Base-by-base conservation (phyloP, 35 echinoderm and acorn worm genomes). In the Stichopus chloronotus region DNA sequence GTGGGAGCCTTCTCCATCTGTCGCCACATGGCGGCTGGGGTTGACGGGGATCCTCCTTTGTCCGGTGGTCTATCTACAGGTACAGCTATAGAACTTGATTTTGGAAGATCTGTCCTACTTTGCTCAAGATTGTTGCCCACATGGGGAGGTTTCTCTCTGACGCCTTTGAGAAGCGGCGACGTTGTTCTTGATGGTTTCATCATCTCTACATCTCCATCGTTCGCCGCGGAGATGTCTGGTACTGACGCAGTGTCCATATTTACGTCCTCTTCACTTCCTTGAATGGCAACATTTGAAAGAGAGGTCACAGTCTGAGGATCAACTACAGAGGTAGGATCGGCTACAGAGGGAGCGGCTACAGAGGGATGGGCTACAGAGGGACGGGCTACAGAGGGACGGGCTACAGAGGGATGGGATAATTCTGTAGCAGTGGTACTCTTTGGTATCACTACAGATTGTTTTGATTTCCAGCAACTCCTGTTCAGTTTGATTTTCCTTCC, bases 161-260 rank as follows among this genome's bases (percentile, higher is more conserved):
- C 19, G 6, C 14, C 22, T 20, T n/a, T 14, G 14, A 14, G 8
- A 61, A 4, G 59, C 8, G 8, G 8, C 8, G 59, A 61, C 4
- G 1, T 14, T 61, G 59, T 74, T 74, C 69, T 74, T 74, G 69
- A 74, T 7, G 69, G 69, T 6, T 7, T 72, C 1, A 0, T 74
- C 69, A 74, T 21, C 19, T 74, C 69, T 19, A 7, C 11, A 6
- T 74, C 69, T 5, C 22, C 69, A n/a, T 21, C 6, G 6, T 19
- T 3, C 19, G 4, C 14, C 14, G 22, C 7, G 69, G 69, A 74
- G 22, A 74, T 74, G 13, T 74, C 69, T 2, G 69, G 6, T n/a
- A 20, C 69, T 74, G 69, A 74, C 6, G 69, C 19, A 21, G 82
- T 85, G 57, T 85, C 82, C 82, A 85, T 85, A 58, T 53, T 56